phyloP scores from a whole-genome alignment of 2,888 invertebrate species.

The Fragum whitleyi region DNA sequence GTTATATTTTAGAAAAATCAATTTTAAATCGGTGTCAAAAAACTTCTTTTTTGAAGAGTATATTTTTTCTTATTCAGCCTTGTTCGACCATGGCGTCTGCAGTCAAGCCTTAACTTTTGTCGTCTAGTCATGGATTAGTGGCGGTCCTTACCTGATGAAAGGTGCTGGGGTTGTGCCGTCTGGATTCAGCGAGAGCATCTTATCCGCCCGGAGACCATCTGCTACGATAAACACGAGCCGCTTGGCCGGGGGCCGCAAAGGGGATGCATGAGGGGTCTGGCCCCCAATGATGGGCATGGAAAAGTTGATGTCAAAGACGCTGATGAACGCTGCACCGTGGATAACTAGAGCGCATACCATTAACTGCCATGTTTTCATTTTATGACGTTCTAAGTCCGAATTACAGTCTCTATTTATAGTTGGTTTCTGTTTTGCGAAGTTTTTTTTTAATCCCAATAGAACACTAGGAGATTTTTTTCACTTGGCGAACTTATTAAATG shows the following conservation, averaged over 20 bases:
- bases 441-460: neutral
- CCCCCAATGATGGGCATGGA: conserved; percentile 28
- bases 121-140: neutral
- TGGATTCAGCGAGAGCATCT: conserved; percentile 47
- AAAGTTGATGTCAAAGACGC: conserved; percentile 48
- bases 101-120: no score
- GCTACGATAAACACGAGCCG: conserved; percentile 60
- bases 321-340: conserved; percentile 35
- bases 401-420: neutral
- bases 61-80: no score
- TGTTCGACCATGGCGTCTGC: no score
- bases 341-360: conserved; percentile 29
- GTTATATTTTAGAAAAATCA: no score
- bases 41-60: no score
- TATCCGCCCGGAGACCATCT: conserved; percentile 61
- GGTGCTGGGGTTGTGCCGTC: conserved; percentile 54
- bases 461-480: neutral
- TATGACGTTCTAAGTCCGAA: neutral
- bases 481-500: neutral
- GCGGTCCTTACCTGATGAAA: conserved; percentile 40
- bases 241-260: conserved; percentile 51
- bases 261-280: conserved; percentile 31
- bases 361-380: conserved; percentile 36
- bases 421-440: neutral
- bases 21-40: no score